phyloP scores from a whole-genome alignment of 2,113 vertebrate species.

The Rana temporaria region DNA sequence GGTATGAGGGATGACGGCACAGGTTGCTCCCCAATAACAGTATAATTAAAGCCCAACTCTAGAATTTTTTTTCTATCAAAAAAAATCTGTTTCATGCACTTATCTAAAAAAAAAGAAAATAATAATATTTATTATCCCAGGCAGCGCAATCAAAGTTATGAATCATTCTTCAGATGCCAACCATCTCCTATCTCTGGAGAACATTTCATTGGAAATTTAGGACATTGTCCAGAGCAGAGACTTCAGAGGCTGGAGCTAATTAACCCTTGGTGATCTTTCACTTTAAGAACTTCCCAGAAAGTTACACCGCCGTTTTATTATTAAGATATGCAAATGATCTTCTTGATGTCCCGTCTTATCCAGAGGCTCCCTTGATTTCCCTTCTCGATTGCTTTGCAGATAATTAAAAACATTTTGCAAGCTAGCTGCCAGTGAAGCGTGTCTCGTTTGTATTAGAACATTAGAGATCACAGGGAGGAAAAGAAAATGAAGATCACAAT shows the following conservation, averaged over 20 bases:
- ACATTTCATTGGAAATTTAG: not conserved
- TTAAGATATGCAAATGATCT: constrained; percentile 45
- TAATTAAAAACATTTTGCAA: constrained; percentile 41
- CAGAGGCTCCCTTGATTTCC: constrained; percentile 11
- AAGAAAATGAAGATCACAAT: not conserved
- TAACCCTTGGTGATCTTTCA: constrained; percentile 21
- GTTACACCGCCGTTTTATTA: not conserved
- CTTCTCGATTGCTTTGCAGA: constrained; percentile 22
- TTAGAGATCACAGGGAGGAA: not conserved
- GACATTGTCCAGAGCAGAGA: not conserved
- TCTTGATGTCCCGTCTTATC: constrained; percentile 15
- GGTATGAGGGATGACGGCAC: too few relatives aligned
- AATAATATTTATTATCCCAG: too few relatives aligned
- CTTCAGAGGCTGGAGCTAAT: constrained; percentile 1
- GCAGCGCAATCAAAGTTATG: too few relatives aligned
- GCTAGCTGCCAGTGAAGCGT: not conserved
- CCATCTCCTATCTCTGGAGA: not conserved
- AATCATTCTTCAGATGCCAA: not conserved
- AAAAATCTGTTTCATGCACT: too few relatives aligned
- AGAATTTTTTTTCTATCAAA: too few relatives aligned
- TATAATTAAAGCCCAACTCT: too few relatives aligned
- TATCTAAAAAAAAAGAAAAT: too few relatives aligned
- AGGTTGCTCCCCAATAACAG: too few relatives aligned
- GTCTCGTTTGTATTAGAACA: constrained; percentile 18
- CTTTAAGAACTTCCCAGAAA: not conserved